Evolutionary conservation across 2,113 vertebrate genomes (phyloP), one percentile per base, ranked within the genome.

Genomic region (Eurypyga helias): DNA sequence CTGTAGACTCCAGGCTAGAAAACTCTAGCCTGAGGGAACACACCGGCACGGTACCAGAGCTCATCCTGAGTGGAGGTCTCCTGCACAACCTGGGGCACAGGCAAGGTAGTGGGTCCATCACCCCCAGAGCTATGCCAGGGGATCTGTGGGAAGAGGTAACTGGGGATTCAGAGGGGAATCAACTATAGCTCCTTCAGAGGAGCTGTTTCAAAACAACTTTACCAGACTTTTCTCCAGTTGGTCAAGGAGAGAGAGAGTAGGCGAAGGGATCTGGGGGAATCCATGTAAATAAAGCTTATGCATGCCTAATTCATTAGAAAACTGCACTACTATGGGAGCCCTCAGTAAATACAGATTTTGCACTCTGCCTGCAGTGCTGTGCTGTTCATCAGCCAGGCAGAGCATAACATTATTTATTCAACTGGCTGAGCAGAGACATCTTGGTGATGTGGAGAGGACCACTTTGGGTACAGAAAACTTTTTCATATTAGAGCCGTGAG

Each of bases 1-100:
- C n/a, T 67, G 33, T 11, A 49, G 8, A 13, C 26, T 33, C 19
- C 17, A 36, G 25, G 13, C 20, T 64, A 34, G 21, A 34, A 61
- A 19, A 13, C 2, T 69, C 19, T 12, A 24, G 21, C 10, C 4
- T 41, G n/a, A 83, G 7, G 34, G 36, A 67, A 23, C 9, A 41
- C 0, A 1, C 5, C 3, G 1, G 12, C 9, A 15, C 14, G 0
- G 0, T 55, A n/a, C 21, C 41, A 26, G 31, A 49, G 8, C 26
- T 81, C 2, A 0, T 43, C n/a, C 46, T 66, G 51, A 38, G 8
- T 5, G 15, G 26, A 18, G 23, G 5, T 3, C 5, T 51, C 36
- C 33, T 90, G 17, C 20, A 36, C 6, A 13, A 1, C 11, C 8
- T 23, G 24, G 21, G 36, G 4, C 21, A 43, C 1, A 5, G 38